Evolutionary conservation across 2,797 vertebrate genomes (phyloP).

Genomic region (Margarornis squamiger): DNA sequence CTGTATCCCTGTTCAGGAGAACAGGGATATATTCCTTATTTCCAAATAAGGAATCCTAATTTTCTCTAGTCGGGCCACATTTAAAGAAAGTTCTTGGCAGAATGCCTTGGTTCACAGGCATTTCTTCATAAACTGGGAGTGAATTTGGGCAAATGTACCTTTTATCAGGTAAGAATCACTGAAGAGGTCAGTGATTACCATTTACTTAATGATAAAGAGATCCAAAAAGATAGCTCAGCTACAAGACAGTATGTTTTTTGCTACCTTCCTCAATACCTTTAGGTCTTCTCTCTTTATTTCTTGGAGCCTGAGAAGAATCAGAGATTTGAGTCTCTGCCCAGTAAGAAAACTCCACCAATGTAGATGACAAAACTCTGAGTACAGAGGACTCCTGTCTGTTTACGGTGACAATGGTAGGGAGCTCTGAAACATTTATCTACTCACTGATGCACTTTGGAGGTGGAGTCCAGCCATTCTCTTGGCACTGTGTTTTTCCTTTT

Average conservation of each 20-base stretch:
- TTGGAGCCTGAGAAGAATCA: background rate
- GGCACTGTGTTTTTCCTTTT: constrained; percentile 1
- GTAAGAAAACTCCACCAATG: background rate
- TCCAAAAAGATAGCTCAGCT: background rate
- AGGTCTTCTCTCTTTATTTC: background rate
- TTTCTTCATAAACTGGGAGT: background rate
- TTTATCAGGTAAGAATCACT: background rate
- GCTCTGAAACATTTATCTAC: background rate
- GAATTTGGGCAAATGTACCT: background rate
- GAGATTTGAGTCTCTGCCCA: background rate
- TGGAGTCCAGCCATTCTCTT: constrained; percentile 47
- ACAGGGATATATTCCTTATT: background rate
- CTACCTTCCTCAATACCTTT: background rate
- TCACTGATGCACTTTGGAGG: constrained; percentile 70
- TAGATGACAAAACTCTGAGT: background rate
- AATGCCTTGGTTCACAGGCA: background rate
- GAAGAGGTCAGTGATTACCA: background rate
- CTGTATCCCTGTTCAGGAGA: background rate
- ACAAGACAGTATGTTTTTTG: background rate
- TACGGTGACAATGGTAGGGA: background rate
- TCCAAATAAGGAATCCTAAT: background rate
- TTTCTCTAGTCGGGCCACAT: background rate
- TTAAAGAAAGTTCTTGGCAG: background rate
- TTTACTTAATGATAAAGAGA: background rate
- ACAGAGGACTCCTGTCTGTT: background rate